Evolutionary conservation across 37 sponge, comb jelly and placozoan genomes (phyloP), one percentile per base, ranked within the genome.

Genomic region (Geodia barretti): DNA sequence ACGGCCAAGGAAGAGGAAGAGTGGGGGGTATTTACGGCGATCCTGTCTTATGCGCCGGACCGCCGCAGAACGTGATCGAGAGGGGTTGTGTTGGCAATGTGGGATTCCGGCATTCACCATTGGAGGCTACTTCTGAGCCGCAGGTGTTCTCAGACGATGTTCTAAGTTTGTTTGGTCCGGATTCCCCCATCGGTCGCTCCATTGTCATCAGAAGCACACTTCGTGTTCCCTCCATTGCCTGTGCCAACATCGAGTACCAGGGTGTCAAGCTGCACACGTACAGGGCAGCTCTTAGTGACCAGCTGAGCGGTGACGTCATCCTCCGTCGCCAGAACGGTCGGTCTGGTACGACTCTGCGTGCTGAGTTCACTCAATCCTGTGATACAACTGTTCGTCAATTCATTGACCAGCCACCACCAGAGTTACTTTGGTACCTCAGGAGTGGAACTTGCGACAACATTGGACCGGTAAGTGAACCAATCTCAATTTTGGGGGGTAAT

Each of bases 191-290:
- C 61, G 90, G 90, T 8, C 90, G 90, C n/a, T 72, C 86, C 9
- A 41, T 90, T 8, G 80, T 84, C n/a, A 76, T 90, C 37, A 54
- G 73, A 34, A 68, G 62, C 74, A 62, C 32, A 21, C 39, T 29
- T n/a, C 33, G 42, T 39, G 64, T 24, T 14, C 37, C 20, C 25
- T 70, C 34, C n/a, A 42, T 85, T 1, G 74, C 83, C 29, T 90
- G 90, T 79, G 81, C 82, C 4, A 90, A 90, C 59, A 85, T 90
- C 71, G 82, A 90, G 64, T 72, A 75, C 23, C 39, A 79, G 33
- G 69, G 75, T 38, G 39, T 42, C 20, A 26, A 39, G 8, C 3
- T 81, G 40, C 9, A 70, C 17, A 84, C 66, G 21, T 25, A 66
- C 19, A 67, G 81, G 21, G 86, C 81, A 25, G 28, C 40, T 1